Conservation (phyloP, 1,140 invertebrate species). For the Sarcophaga peregrina region DNA sequence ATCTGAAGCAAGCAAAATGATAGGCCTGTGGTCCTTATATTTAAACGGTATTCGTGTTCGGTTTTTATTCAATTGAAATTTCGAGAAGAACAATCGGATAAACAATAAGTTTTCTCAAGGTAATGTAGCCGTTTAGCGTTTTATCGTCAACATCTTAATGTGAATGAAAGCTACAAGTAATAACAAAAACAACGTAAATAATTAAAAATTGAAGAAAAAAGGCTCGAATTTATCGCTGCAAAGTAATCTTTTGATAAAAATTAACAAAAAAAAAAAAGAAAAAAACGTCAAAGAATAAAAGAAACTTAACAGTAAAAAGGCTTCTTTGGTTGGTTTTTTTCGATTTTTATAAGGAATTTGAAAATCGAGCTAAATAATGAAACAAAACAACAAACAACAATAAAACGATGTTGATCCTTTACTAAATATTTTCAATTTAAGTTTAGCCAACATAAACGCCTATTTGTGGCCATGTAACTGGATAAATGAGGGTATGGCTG, state of each 20-base stretch:
- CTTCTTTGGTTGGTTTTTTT: background rate
- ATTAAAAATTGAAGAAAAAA: no score
- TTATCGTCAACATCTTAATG: constrained; percentile 23
- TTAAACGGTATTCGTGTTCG: background rate
- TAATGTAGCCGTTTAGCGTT: constrained; percentile 31
- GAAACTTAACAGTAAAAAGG: no score
- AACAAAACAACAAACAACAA: constrained; percentile 22
- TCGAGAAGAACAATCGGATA: background rate
- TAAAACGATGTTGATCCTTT: constrained; percentile 11
- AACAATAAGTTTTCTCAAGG: constrained; percentile 10
- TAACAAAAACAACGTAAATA: background rate
- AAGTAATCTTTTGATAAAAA: constrained; percentile 14
- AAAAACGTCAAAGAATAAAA: background rate
- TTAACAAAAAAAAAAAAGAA: background rate
- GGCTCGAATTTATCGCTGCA: background rate
- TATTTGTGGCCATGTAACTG: constrained; percentile 24
- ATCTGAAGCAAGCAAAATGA: no score
- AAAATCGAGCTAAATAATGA: background rate
- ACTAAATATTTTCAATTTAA: constrained; percentile 41
- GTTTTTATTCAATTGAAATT: background rate
- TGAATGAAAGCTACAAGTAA: constrained; percentile 18
- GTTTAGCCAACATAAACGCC: constrained; percentile 40
- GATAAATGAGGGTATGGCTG: background rate
- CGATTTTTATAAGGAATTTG: background rate
- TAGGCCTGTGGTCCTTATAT: no score